Evolutionary conservation across 2,888 invertebrate genomes (phyloP).

Genomic region (Leucophenga montana): DNA sequence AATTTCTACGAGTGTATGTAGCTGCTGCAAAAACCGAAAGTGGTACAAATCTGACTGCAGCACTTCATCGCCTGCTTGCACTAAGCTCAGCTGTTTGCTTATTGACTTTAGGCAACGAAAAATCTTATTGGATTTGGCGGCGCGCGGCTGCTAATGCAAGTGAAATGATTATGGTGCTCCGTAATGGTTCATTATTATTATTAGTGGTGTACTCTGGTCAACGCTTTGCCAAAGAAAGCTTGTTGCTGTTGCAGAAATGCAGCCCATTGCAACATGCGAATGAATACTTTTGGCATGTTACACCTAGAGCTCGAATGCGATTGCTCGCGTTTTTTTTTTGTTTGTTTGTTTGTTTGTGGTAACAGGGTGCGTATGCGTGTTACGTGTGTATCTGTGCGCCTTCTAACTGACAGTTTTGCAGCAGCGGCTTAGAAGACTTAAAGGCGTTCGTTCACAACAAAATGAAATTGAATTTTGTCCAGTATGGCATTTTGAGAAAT

Average conservation of each 20-base stretch:
- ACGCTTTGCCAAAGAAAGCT: slow-evolving; percentile 1
- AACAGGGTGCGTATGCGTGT: no score
- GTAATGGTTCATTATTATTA: slow-evolving; percentile 13
- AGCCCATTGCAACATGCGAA: neutral
- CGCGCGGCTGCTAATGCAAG: neutral
- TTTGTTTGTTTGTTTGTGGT: no score
- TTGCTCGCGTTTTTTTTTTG: no score
- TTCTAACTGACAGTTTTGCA: no score
- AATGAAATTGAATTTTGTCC: no score
- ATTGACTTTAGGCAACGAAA: slow-evolving; percentile 11
- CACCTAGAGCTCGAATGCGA: no score
- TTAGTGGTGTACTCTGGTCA: neutral
- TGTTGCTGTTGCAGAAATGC: neutral
- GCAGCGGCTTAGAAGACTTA: no score
- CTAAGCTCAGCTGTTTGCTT: slow-evolving; percentile 49
- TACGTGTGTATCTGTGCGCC: no score
- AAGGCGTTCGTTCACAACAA: no score
- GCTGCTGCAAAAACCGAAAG: slow-evolving; percentile 56
- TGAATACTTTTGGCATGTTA: no score
- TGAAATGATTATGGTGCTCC: slow-evolving; percentile 23
- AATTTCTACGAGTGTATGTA: neutral
- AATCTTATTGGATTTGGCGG: slow-evolving; percentile 11
- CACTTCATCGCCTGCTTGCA: slow-evolving; percentile 38
- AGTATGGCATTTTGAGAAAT: no score
- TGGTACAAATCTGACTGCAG: slow-evolving; percentile 56